phyloP scores from a whole-genome alignment of 2,113 vertebrate genomes.

The Lepus europaeus region DNA sequence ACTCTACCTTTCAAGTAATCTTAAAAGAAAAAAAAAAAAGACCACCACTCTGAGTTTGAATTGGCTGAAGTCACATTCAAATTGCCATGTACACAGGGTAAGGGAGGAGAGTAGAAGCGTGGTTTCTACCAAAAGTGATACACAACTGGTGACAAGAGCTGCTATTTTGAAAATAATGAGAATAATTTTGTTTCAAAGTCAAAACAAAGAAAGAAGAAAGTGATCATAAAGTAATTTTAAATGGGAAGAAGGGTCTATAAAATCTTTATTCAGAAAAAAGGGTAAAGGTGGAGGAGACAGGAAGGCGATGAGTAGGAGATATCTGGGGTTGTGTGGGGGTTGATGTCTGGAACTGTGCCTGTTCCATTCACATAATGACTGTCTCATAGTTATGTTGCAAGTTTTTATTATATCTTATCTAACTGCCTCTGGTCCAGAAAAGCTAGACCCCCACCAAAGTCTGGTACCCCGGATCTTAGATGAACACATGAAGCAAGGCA shows the following conservation, averaged over 20 bases:
- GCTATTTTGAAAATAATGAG: conserved; percentile 72
- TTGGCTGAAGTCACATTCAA: conserved; percentile 31
- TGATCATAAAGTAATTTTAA: conserved; percentile 41
- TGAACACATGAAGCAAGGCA: not conserved
- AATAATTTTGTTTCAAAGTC: conserved; percentile 66
- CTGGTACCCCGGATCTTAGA: not conserved
- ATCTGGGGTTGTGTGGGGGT: not conserved
- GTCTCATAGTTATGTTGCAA: not conserved
- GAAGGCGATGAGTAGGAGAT: not conserved
- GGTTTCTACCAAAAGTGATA: conserved; percentile 19
- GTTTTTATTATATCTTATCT: not conserved
- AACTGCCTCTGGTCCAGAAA: not conserved
- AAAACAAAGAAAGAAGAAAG: conserved; percentile 54
- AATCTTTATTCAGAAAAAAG: conserved; percentile 26
- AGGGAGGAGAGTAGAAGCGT: not conserved
- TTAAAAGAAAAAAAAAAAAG: too few relatives aligned
- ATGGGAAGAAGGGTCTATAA: conserved; percentile 39
- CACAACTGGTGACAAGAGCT: conserved; percentile 15
- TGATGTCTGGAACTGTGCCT: not conserved
- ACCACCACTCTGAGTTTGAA: not conserved
- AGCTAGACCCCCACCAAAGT: not conserved
- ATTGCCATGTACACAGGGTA: not conserved
- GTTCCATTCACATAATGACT: not conserved
- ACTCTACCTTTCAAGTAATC: too few relatives aligned
- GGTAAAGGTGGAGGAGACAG: not conserved